phyloP scores from a whole-genome alignment of 2,888 invertebrate genomes.

The Iphiclides podalirius region DNA sequence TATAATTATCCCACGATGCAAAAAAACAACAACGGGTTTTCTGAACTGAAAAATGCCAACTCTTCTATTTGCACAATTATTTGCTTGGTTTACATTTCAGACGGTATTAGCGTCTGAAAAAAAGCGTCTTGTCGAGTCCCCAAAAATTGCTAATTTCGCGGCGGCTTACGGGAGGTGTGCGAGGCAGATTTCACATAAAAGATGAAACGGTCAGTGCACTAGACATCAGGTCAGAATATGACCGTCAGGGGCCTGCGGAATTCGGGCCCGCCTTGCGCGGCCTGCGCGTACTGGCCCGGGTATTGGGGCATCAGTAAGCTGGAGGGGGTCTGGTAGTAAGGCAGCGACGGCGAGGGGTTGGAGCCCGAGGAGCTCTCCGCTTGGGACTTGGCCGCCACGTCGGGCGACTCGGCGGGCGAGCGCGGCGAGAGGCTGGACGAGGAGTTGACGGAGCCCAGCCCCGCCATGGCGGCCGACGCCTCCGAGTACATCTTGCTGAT shows the following conservation, averaged over 20 bases:
- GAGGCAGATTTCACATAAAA: too few relatives aligned
- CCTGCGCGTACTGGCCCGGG: constrained; percentile 78
- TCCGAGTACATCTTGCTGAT: constrained; percentile 84
- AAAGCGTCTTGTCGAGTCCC: too few relatives aligned
- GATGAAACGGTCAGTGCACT: constrained; percentile 26
- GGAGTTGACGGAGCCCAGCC: constrained; percentile 66
- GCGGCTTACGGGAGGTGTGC: too few relatives aligned
- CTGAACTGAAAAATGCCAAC: too few relatives aligned
- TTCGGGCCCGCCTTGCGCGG: constrained; percentile 82
- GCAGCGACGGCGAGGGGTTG: constrained; percentile 81
- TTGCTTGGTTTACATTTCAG: too few relatives aligned
- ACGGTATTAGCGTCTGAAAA: too few relatives aligned
- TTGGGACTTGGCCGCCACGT: constrained; percentile 71
- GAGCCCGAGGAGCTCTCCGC: constrained; percentile 81
- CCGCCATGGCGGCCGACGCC: constrained; percentile 81
- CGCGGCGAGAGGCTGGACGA: constrained; percentile 70
- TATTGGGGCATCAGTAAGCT: constrained; percentile 85
- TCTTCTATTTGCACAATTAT: too few relatives aligned
- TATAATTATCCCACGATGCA: too few relatives aligned
- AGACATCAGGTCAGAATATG: constrained; percentile 88
- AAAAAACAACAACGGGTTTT: too few relatives aligned
- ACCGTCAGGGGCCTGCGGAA: constrained; percentile 88
- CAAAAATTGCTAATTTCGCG: too few relatives aligned
- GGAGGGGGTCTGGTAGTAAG: constrained; percentile 80
- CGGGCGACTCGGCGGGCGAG: constrained; percentile 78